Base-by-base conservation (phyloP, 2,797 vertebrate genomes). In the Lemur catta region DNA sequence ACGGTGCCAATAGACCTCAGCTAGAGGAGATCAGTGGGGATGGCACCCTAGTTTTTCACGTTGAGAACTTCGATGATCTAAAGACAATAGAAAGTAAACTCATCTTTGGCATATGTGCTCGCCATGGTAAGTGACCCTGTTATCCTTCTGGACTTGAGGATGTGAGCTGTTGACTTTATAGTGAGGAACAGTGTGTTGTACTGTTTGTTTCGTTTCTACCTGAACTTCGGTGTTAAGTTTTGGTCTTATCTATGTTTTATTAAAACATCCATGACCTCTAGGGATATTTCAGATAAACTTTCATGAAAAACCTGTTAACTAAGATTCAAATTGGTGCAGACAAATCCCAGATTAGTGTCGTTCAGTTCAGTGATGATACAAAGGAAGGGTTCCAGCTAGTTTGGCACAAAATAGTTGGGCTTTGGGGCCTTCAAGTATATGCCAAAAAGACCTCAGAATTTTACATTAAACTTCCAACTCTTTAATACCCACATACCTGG, bases 361-460 rank as follows among this genome's bases (percentile, higher is more conserved):
- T 99, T 96, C 99, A 99, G 97, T 99, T 99, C 97, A 99, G 99
- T 93, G 38, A 41, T 10, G 0, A 12, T 0, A 97, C 85, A 50
- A 35, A 55, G 4, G 89, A 98, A 12, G 97, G 98, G 84, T 99
- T 99, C 92, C 41, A 74, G 9, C 41, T 74, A 74, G 5, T 79
- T 80, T 87, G 52, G 41, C 20, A 71, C 30, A 63, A 48, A 59
- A 52, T 46, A 41, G 26, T 50, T 9, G 75, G 55, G 28, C 50
- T 72, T 88, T n/a, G 41, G 41, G 69, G 50, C 81, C 69, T 93
- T 92, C 8, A 89, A 88, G 61, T 84, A n/a, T 65, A 76, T 92
- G 80, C 14, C 33, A 69, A 91, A 41, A 93, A 74, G 41, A 12
- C 89, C 57, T 74, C 86, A 48, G 71, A 89, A 89, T 93, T 89